Base-by-base conservation (phyloP, 2,888 invertebrate species). In the Ectemnius continuus region DNA sequence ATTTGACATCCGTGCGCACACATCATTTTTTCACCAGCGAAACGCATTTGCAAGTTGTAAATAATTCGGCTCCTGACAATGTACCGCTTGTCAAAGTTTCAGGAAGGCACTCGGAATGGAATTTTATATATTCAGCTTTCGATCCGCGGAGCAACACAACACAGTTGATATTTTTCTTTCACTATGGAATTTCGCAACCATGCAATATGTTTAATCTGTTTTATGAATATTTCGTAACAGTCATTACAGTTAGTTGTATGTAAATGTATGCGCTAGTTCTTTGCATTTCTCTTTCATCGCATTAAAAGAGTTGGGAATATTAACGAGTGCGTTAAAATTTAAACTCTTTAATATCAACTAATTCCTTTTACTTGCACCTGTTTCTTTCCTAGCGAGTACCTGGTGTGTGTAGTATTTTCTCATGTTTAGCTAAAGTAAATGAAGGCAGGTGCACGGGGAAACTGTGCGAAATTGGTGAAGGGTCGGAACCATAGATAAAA, bases 401-500 rank as follows among this genome's bases (percentile, higher is more conserved):
- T 5, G 36, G 1, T 8, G 36, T 36, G 36, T 36, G 47, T 16
- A 69, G 70, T 76, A 75, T 74, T 81, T 84, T 78, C 76, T 80
- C 79, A 73, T 80, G 80, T 82, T 77, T 75, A 75, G 76, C 70
- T 70, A 76, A 79, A 80, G 85, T 82, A 81, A 81, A 85, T 81
- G 81, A 71, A 76, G 75, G 78, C 67, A 75, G 67, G 74, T 79
- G 73, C 67, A 70, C 73, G 75, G 69, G 70, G 80, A 77, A 79
- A 77, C 79, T 74, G 79, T 74, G 76, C 73, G 74, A 77, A 78
- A 80, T 78, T 78, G 85, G 81, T 77, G 65, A 70, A 74, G 82
- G 86, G 82, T 75, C 61, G 73, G 75, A 11, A 64, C 75, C 61
- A 67, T 73, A 79, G 82, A 86, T 86, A 86, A 86, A 86, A 86